phyloP scores from a whole-genome alignment of 2,888 invertebrate species.

The Idaea dimidiata region DNA sequence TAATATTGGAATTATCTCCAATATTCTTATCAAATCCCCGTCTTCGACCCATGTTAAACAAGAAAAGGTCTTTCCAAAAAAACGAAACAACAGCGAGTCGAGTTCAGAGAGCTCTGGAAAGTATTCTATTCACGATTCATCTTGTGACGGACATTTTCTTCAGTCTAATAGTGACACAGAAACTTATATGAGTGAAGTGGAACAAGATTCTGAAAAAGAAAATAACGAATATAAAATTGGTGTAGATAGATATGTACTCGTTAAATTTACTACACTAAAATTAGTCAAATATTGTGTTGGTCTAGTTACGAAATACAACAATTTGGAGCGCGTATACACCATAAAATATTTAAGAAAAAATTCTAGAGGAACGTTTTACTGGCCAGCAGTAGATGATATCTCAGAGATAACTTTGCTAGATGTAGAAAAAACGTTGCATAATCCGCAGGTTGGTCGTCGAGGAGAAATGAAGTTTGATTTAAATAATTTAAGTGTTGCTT shows the following conservation, averaged over 20 bases:
- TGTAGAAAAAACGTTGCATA: constrained; percentile 16
- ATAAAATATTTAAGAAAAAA: constrained; percentile 17
- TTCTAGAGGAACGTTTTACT: constrained; percentile 15
- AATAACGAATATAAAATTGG: constrained; percentile 12
- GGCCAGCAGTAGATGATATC: constrained; percentile 14
- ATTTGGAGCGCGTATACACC: constrained; percentile 12
- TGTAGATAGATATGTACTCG: constrained; percentile 16
- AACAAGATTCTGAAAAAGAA: constrained; percentile 14
- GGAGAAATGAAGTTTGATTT: constrained; percentile 14
- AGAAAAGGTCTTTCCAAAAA: constrained; percentile 11
- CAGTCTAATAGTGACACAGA: constrained; percentile 17
- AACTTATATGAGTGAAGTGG: constrained; percentile 18
- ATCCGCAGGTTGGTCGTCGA: constrained; percentile 17
- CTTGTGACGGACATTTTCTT: constrained; percentile 19
- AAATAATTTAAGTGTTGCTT: constrained; percentile 13
- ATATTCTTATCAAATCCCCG: constrained; percentile 12
- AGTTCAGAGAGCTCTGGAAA: constrained; percentile 18
- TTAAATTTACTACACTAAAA: constrained; percentile 15
- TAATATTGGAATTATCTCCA: constrained; percentile 7
- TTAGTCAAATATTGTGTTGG: constrained; percentile 17
- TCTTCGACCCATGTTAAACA: constrained; percentile 5
- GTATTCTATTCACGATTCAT: constrained; percentile 20
- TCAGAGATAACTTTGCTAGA: constrained; percentile 15
- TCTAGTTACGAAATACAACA: constrained; percentile 10
- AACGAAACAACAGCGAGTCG: constrained; percentile 8